Percentiles rank a stretch among this genome's conserved stretches.
phyloP scores from a whole-genome alignment of 2,797 vertebrate genomes.

The Potorous gilbertii region DNA sequence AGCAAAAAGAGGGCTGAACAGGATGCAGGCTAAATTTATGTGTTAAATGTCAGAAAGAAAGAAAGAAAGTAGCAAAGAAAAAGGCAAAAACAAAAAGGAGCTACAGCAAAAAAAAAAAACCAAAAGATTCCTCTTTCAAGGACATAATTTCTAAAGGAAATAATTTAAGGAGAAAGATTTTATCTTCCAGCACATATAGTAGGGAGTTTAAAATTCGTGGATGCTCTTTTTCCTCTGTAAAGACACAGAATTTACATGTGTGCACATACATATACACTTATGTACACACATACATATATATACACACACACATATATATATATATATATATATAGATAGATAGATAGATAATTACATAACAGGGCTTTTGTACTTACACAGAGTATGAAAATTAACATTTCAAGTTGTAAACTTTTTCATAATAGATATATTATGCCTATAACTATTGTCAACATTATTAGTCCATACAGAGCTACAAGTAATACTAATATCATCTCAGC shows the following conservation, averaged over 20 bases:
- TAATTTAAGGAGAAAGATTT: background rate
- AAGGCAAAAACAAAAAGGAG: background rate
- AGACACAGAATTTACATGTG: background rate
- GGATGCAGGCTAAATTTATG: background rate
- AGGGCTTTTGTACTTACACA: background rate
- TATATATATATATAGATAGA: too few relatives aligned
- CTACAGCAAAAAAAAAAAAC: background rate
- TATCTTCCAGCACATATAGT: background rate
- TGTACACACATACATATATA: background rate
- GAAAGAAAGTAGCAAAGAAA: background rate
- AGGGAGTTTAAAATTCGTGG: background rate
- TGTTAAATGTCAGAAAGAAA: background rate
- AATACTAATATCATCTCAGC: background rate
- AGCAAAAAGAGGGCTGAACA: background rate
- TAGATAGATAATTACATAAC: background rate
- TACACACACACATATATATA: background rate
- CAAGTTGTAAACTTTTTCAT: background rate
- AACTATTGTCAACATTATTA: background rate
- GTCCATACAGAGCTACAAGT: background rate
- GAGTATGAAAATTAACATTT: background rate
- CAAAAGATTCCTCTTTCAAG: background rate
- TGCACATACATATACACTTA: background rate
- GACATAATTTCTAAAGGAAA: background rate
- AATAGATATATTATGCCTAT: background rate
- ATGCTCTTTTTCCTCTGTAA: background rate